These are phyloP conservation scores for Nematolebias whitei DNA, from an alignment of 2,113 vertebrate species.

Conservation along the genomic window DNA sequence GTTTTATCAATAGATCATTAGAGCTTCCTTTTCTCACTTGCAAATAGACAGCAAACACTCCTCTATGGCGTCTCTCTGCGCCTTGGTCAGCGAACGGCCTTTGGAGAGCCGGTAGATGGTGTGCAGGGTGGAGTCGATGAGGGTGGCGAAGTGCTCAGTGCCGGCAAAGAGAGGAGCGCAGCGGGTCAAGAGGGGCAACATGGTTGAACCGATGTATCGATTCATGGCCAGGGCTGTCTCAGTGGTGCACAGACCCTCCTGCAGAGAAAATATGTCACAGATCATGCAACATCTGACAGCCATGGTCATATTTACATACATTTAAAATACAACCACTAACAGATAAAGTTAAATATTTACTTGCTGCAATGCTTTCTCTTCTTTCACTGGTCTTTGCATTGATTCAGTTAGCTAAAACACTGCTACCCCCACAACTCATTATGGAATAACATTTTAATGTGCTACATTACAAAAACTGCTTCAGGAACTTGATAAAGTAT, in stretches of 20 bases:
- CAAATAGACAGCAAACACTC: slow-evolving; percentile 95
- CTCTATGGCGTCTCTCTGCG: slow-evolving; percentile 96
- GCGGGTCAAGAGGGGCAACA: slow-evolving; percentile 93
- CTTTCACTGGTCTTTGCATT: no score
- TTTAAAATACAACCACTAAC: not conserved
- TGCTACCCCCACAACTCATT: no score
- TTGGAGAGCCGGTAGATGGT: slow-evolving; percentile 97
- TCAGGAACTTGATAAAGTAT: not conserved
- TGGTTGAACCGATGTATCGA: slow-evolving; percentile 92
- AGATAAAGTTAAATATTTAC: no score
- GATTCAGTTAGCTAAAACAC: no score
- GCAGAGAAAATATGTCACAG: slow-evolving; percentile 23
- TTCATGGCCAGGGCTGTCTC: slow-evolving; percentile 95
- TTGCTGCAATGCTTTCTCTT: no score
- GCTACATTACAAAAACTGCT: not conserved
- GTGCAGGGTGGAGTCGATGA: slow-evolving; percentile 94
- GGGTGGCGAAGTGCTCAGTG: slow-evolving; percentile 90
- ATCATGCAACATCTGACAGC: not conserved
- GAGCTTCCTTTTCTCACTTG: slow-evolving; percentile 81
- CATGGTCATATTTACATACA: not conserved
- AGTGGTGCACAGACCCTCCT: slow-evolving; percentile 93
- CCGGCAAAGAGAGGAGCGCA: slow-evolving; percentile 94
- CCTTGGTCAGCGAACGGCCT: slow-evolving; percentile 95
- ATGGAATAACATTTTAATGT: no score
- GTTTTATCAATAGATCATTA: not conserved